phyloP scores from a whole-genome alignment of 2,888 invertebrate species.

The Drosophila helvetica region DNA sequence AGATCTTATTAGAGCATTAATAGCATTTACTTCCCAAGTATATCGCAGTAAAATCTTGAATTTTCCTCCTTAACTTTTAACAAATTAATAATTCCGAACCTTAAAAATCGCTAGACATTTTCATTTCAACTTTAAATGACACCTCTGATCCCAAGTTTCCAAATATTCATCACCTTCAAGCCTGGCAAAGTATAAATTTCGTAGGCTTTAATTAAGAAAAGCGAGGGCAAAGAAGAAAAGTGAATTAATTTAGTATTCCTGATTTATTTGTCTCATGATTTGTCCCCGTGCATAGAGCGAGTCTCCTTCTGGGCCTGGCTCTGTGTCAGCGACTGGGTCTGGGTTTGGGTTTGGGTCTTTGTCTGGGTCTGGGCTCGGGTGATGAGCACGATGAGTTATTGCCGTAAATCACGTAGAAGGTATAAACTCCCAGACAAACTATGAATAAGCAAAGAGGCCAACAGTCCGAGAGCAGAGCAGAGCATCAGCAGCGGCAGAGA shows the following conservation, averaged over 20 bases:
- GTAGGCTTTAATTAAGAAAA: slow-evolving; percentile 65
- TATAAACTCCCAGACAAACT: slow-evolving; percentile 74
- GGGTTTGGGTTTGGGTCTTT: background rate
- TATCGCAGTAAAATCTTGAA: background rate
- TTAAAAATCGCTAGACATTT: background rate
- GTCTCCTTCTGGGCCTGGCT: background rate
- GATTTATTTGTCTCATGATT: slow-evolving; percentile 78
- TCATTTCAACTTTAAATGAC: background rate
- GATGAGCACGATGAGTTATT: slow-evolving; percentile 76
- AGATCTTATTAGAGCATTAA: too few species aligned
- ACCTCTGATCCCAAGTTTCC: background rate
- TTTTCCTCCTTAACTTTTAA: background rate
- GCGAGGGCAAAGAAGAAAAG: slow-evolving; percentile 27
- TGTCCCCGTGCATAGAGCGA: slow-evolving; percentile 38
- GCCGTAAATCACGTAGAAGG: slow-evolving; percentile 82
- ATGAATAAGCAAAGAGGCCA: slow-evolving; percentile 49
- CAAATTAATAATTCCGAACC: background rate
- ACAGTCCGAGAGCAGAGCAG: slow-evolving; percentile 1
- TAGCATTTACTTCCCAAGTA: too few species aligned
- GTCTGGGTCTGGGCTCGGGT: slow-evolving; percentile 17
- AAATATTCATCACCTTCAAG: slow-evolving; percentile 46
- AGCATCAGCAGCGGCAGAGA: background rate
- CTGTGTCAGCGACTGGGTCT: background rate
- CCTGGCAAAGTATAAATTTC: slow-evolving; percentile 6
- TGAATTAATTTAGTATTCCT: slow-evolving; percentile 74